Base-by-base conservation (phyloP, 1,140 invertebrate species). In the Meloidogyne exigua region DNA sequence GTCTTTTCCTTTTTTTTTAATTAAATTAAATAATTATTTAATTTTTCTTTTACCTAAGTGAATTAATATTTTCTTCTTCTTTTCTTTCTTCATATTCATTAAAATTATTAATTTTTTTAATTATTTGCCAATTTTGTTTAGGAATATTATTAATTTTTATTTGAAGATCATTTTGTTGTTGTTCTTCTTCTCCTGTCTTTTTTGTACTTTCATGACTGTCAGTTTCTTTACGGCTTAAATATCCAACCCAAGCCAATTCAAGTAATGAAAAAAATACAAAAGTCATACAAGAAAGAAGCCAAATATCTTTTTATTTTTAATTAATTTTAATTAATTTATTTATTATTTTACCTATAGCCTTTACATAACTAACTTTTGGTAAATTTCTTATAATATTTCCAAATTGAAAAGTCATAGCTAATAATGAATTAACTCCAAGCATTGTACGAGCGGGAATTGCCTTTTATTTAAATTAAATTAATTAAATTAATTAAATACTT, bases 241-340 rank as follows among this genome's bases (percentile, higher is more conserved):
- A 87, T 3, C 85, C 85, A 36, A 87, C 85, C 81, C 81, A 85
- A 39, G 78, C 79, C 13, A 79, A 66, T 42, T 87, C 85, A 7
- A 87, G 72, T n/a, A 87, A 71, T 0, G 86, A 88, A 64, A 83
- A 85, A 71, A 87, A 87, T 15, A 87, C 85, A 68, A 88, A 87
- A 44, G 86, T 87, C 86, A 88, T 87, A 71, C 86, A 87, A n/a
- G 83, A 85, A 26, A 87, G 76, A 78, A 87, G 82, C 85, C 85
- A 86, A n/a, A 86, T 87, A 73, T 86, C 84, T 57, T 57, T 49
- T 49, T 18, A 9, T 9, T 18, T 49, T 49, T 85, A 80, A 26
- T 80, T 62, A 32, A 32, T 3, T 49, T 76, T 66, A 63, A 76
- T 39, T 57, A 72, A 42, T 32, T 63, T 36, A 15, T 15, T 72